These are phyloP conservation scores for Hydrozoanthus tunicans DNA, from an alignment of 64 coral and sea anemone species.

Conservation along the genomic window DNA sequence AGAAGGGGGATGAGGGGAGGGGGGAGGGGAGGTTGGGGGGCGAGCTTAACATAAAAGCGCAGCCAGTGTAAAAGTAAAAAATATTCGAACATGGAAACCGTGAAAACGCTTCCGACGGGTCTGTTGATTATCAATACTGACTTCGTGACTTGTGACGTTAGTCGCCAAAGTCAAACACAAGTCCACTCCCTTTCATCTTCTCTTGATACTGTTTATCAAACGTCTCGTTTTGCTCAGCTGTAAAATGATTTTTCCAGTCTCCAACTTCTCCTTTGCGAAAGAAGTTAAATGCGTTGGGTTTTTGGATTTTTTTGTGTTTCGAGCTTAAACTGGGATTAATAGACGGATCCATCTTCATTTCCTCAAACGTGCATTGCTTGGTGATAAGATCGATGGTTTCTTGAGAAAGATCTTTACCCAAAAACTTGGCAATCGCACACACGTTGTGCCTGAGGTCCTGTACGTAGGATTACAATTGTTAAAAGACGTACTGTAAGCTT, in stretches of 20 bases:
- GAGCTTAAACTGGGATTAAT: background rate
- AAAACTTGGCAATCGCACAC: background rate
- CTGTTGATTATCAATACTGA: too few species aligned
- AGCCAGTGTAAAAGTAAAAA: too few species aligned
- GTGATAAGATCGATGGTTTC: background rate
- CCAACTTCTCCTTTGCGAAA: background rate
- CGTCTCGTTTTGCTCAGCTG: background rate
- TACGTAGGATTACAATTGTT: too few species aligned
- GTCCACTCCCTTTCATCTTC: background rate
- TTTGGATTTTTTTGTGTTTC: background rate
- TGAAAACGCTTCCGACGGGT: too few species aligned
- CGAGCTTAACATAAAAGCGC: too few species aligned
- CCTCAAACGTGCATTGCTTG: conserved; percentile 6
- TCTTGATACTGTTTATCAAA: background rate
- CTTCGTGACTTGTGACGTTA: too few species aligned
- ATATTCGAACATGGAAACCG: too few species aligned
- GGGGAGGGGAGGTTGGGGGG: too few species aligned
- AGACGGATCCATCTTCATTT: background rate
- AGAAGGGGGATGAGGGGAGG: too few species aligned
- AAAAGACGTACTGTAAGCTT: too few species aligned
- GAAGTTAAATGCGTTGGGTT: background rate
- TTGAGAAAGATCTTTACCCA: background rate
- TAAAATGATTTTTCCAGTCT: background rate
- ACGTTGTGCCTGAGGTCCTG: background rate
- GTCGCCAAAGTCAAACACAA: background rate